Evolutionary conservation across 2,888 invertebrate genomes (phyloP).

Genomic region (Lepidocyrtoides sp.): DNA sequence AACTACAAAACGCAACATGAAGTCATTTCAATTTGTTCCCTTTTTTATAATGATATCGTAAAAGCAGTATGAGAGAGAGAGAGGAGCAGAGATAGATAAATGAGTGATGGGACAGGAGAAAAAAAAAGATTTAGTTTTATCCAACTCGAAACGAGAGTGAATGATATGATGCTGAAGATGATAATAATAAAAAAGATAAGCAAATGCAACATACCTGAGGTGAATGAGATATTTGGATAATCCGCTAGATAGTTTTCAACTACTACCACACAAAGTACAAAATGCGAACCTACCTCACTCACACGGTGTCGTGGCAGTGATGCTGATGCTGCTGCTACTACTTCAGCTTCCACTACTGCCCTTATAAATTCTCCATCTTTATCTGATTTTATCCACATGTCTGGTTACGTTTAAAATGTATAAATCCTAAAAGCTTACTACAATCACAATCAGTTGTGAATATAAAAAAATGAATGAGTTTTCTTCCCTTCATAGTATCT

Average conservation of each 20-base stretch:
- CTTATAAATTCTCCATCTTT: conserved; percentile 26
- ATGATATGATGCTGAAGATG: conserved; percentile 12
- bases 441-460: conserved; percentile 49
- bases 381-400: conserved; percentile 39
- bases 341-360: background rate
- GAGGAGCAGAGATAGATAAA: background rate
- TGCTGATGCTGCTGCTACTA: background rate
- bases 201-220: conserved; percentile 37
- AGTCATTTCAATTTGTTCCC: conserved; percentile 74
- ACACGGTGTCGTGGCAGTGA: background rate
- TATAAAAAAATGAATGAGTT: conserved; percentile 3
- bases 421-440: conserved; percentile 49
- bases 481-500: background rate
- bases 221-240: conserved; percentile 22
- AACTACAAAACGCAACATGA: conserved; percentile 60
- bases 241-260: background rate
- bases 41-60: conserved; percentile 46
- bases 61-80: background rate
- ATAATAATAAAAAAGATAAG: conserved; percentile 45
- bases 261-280: background rate
- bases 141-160: conserved; percentile 15
- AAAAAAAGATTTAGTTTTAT: conserved; percentile 1
- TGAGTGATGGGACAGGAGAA: conserved; percentile 22
- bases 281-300: conserved; percentile 30
- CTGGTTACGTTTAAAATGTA: conserved; percentile 41